Evolutionary conservation across 2,797 vertebrate species (phyloP), one percentile per base, ranked within the genome.

Genomic region (Betta splendens): DNA sequence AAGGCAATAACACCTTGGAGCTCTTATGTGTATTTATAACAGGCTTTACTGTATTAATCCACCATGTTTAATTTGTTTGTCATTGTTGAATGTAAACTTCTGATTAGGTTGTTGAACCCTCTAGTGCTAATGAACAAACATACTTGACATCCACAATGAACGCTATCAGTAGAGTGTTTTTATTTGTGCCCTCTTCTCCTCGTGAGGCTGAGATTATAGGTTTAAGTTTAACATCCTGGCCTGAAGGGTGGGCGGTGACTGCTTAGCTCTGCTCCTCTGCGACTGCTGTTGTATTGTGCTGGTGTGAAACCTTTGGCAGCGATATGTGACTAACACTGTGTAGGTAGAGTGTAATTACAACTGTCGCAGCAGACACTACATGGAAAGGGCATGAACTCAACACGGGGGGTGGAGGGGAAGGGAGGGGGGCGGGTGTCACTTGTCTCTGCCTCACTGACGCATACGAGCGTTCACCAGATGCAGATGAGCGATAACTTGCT

Each of bases 251-350:
- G 51, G 61, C 18, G 25, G 42, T n/a, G n/a, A 25, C 31, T 22
- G 55, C 28, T 35, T 20, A 40, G 25, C 29, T 1, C 40, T 5
- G 31, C 36, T 39, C 18, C 37, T 22, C 16, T 20, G 29, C n/a
- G 55, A 39, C 48, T 55, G 44, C 52, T 68, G 39, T 51, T 44
- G 31, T 22, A 32, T n/a, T 39, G 54, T 11, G 29, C 55, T 49
- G 63, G 39, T 49, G 4, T 49, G 52, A 64, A 51, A 51, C 35
- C n/a, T 51, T 3, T 3, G 45, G 53, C 51, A 48, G 62, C 20
- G 39, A 59, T 74, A 60, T 52, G 47, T 79, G 83, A 80, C 71
- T 72, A 65, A 80, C 66, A 54, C 72, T n/a, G 57, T 51, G 74
- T 70, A 70, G 72, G 69, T 52, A 61, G 54, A 63, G 15, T 18